Evolutionary conservation across 1,140 invertebrate genomes (phyloP).

Genomic region (Microplitis demolitor): DNA sequence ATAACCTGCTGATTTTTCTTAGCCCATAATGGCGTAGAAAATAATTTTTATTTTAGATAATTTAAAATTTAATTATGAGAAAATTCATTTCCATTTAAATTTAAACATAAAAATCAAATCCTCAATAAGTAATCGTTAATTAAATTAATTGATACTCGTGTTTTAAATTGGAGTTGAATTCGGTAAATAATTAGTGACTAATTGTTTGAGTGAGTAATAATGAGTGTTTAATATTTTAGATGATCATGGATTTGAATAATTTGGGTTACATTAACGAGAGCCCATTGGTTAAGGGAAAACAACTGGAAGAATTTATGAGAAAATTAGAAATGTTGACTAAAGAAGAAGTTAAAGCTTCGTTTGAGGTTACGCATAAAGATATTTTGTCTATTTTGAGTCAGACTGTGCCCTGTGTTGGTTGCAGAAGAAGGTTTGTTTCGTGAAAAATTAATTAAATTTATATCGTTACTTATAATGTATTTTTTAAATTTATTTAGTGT

Average conservation of each 20-base stretch:
- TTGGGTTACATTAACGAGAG: constrained; percentile 81
- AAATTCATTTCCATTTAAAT: constrained; percentile 13
- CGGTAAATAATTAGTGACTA: too few species aligned
- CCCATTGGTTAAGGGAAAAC: constrained; percentile 75
- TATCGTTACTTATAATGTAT: not conserved
- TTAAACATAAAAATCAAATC: too few species aligned
- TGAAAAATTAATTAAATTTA: not conserved
- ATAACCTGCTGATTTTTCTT: constrained; percentile 33
- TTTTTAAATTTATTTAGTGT: constrained; percentile 67
- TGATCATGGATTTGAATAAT: constrained; percentile 88
- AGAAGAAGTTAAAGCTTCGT: constrained; percentile 77
- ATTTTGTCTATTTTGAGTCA: constrained; percentile 83
- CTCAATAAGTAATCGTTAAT: too few species aligned
- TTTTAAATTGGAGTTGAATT: too few species aligned
- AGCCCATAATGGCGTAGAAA: constrained; percentile 2
- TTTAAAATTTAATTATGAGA: too few species aligned
- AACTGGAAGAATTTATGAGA: constrained; percentile 80
- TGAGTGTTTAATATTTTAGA: constrained; percentile 64
- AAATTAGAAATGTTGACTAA: constrained; percentile 79
- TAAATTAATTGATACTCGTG: too few species aligned
- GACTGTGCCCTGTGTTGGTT: constrained; percentile 90
- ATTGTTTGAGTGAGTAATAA: not conserved
- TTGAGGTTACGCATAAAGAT: constrained; percentile 82
- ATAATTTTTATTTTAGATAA: constrained; percentile 25
- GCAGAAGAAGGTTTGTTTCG: constrained; percentile 79